Percentiles rank a stretch among this genome's conserved stretches.
Evolutionary conservation across 2,113 vertebrate species (phyloP).

Genomic region (Brachyistius frenatus): DNA sequence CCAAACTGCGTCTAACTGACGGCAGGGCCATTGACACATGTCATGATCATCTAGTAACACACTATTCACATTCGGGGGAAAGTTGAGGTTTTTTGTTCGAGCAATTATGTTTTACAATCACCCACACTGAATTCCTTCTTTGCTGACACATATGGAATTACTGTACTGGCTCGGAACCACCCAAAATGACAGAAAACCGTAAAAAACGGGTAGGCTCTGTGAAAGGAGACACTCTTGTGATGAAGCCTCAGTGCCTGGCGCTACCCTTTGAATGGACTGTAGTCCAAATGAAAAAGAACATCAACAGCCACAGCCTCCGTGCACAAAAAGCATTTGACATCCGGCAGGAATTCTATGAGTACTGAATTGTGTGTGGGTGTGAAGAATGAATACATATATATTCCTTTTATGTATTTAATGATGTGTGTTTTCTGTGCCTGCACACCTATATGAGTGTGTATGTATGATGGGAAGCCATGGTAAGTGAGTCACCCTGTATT

Average conservation of each 20-base stretch:
- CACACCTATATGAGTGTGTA: constrained; percentile 5
- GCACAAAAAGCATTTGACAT: constrained; percentile 56
- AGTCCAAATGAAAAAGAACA: constrained; percentile 39
- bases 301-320: constrained; percentile 41
- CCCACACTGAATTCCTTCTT: constrained; percentile 66
- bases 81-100: constrained; percentile 59
- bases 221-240: constrained; percentile 67
- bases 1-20: constrained; percentile 22
- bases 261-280: constrained; percentile 53
- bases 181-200: constrained; percentile 68
- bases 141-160: constrained; percentile 75
- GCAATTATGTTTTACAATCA: constrained; percentile 71
- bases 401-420: constrained; percentile 52
- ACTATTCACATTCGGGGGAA: constrained; percentile 58
- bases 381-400: constrained; percentile 45
- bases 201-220: constrained; percentile 54
- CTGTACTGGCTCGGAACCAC: constrained; percentile 54
- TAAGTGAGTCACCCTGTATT: constrained; percentile 67
- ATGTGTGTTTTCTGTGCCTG: constrained; percentile 28
- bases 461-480: constrained; percentile 26
- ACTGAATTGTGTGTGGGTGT: constrained; percentile 35
- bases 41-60: constrained; percentile 45
- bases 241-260: background rate
- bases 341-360: constrained; percentile 37
- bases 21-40: constrained; percentile 15